Evolutionary conservation across 2,888 invertebrate species (phyloP), one percentile per base, ranked within the genome.

Genomic region (Drosophila aldrichi): DNA sequence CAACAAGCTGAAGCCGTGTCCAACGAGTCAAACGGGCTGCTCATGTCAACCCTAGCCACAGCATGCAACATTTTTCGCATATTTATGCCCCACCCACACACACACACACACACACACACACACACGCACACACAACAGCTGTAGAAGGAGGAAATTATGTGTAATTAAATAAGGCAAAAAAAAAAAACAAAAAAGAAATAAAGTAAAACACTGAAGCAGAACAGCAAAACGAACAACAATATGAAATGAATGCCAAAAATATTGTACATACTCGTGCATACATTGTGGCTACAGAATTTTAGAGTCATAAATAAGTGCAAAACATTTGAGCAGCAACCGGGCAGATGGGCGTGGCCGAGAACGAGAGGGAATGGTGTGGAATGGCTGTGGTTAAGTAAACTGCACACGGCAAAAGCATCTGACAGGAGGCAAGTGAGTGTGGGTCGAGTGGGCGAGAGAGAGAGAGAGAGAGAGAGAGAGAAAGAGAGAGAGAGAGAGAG

Each of bases 161-260:
- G 74, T 76, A 81, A 81, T 77, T 81, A 81, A 77, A 79, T 81
- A 80, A 78, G 56, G 62, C 68, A 65, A 57, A 57, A 65, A 16
- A 38, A 16, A 8, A 67, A 16, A 36, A 5, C 20, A 22, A 22
- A 25, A 5, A 5, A 6, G 25, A 25, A n/a, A n/a, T n/a, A n/a
- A n/a, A n/a, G n/a, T n/a, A n/a, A n/a, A 67, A 51, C 56, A 65
- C 52, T 54, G 55, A 61, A 61, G 54, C 36, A 60, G 46, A 51
- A 58, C 67, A 67, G 52, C 56, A 57, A 44, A 51, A 22, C 56
- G 51, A 68, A 66, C 62, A 69, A 70, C 78, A 65, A 65, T 76
- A 67, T 77, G 66, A 72, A 67, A 77, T 77, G 73, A 77, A 80
- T 77, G 81, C 81, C 67, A 77, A 77, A 81, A 77, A 65, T 69